Conservation (phyloP, 2,113 vertebrate genomes). For the Redunca redunca region DNA sequence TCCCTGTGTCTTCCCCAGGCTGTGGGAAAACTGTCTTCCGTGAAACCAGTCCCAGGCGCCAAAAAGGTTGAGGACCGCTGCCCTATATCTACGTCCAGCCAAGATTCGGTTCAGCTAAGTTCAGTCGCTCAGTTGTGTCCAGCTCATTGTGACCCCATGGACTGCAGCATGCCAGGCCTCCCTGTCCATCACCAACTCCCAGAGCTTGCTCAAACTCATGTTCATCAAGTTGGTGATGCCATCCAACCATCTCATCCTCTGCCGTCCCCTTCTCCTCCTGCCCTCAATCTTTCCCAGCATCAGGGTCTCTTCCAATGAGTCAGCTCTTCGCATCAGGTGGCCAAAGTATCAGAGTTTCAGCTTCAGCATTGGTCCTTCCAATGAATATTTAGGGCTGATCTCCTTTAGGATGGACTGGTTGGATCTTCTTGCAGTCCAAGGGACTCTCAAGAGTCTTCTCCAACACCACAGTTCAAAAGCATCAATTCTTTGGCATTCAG, state of each 20-base stretch:
- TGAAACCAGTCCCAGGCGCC: not conserved
- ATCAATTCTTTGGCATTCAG: fast-evolving
- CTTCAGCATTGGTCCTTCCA: not conserved
- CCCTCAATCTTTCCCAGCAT: not conserved
- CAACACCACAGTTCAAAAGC: not conserved
- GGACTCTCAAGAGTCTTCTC: not conserved
- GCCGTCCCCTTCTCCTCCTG: not conserved
- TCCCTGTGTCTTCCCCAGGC: not conserved
- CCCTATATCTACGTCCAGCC: not conserved
- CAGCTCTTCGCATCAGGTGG: not conserved
- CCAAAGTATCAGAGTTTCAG: not conserved
- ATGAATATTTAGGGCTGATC: not conserved
- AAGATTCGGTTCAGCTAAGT: not conserved
- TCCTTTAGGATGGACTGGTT: not conserved
- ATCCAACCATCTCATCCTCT: not conserved
- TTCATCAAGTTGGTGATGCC: fast-evolving
- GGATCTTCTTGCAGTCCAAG: not conserved
- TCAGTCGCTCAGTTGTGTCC: not conserved
- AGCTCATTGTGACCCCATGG: not conserved
- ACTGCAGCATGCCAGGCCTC: fast-evolving
- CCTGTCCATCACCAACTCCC: not conserved
- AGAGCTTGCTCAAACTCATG: fast-evolving
- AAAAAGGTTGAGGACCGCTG: not conserved
- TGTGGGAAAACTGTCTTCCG: not conserved
- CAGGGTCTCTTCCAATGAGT: not conserved